phyloP scores from a whole-genome alignment of 1,140 invertebrate genomes.

The Leptinotarsa undecemlineata region DNA sequence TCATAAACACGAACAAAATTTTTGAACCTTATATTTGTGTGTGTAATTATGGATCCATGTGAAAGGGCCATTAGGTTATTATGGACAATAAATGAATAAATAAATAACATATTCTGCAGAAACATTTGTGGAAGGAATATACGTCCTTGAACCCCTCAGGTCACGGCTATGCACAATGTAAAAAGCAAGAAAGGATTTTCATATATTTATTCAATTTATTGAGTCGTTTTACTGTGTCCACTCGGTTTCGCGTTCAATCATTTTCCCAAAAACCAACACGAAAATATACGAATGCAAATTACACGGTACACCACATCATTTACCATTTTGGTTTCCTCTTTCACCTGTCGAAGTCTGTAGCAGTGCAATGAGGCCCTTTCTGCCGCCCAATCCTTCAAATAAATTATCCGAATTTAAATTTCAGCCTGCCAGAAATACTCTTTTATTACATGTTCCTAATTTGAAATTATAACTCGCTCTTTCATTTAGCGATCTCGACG shows the following conservation, averaged over 20 bases:
- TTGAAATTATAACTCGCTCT: conserved; percentile 25
- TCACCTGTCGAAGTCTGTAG: neutral
- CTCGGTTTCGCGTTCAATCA: neutral
- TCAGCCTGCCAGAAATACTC: neutral
- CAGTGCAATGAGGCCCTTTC: neutral
- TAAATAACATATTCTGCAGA: too few relatives aligned
- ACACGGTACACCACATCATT: conserved; percentile 1
- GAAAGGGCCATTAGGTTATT: too few relatives aligned
- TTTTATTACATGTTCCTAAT: conserved; percentile 27
- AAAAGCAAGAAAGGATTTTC: too few relatives aligned
- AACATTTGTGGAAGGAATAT: too few relatives aligned
- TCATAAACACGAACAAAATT: too few relatives aligned
- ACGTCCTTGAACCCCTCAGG: too few relatives aligned
- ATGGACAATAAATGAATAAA: too few relatives aligned
- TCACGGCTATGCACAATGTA: too few relatives aligned
- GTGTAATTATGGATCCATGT: too few relatives aligned
- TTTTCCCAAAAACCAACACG: neutral
- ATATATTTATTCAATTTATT: too few relatives aligned
- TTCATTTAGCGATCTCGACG: conserved; percentile 18
- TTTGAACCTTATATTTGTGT: too few relatives aligned
- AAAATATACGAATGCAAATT: neutral
- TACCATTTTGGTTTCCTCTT: neutral
- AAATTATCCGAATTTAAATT: neutral
- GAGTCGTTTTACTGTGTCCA: too few relatives aligned
- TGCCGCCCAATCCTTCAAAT: neutral